phyloP scores from a whole-genome alignment of 2,888 invertebrate genomes.

The Mechanitis mazaeus region DNA sequence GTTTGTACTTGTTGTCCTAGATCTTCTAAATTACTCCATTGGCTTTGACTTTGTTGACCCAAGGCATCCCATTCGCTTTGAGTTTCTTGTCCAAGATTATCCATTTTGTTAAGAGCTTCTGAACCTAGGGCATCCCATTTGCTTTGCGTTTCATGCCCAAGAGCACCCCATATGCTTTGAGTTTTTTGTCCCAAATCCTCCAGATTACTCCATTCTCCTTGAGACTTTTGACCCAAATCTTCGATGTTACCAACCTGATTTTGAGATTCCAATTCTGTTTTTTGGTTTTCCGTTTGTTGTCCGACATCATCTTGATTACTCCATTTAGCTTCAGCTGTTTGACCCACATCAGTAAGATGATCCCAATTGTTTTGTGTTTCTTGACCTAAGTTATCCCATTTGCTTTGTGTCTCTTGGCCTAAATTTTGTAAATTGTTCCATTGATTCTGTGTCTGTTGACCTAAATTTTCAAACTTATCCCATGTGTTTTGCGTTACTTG shows the following conservation, averaged over 20 bases:
- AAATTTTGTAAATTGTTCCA: slow-evolving; percentile 38
- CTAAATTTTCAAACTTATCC: slow-evolving; percentile 36
- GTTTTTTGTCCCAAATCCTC: slow-evolving; percentile 34
- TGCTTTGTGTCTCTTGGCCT: slow-evolving; percentile 42
- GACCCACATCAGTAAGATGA: slow-evolving; percentile 29
- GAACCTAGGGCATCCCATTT: slow-evolving; percentile 11
- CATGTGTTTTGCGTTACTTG: slow-evolving; percentile 34
- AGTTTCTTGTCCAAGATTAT: slow-evolving; percentile 34
- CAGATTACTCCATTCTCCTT: slow-evolving; percentile 26
- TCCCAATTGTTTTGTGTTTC: slow-evolving; percentile 38
- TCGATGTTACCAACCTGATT: slow-evolving; percentile 25
- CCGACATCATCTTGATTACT: slow-evolving; percentile 30
- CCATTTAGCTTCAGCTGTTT: slow-evolving; percentile 35
- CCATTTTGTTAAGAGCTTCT: slow-evolving; percentile 12
- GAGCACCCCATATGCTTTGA: slow-evolving; percentile 26
- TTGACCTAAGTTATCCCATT: slow-evolving; percentile 35
- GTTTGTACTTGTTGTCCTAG: slow-evolving; percentile 36
- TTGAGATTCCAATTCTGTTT: slow-evolving; percentile 34
- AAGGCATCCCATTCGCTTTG: slow-evolving; percentile 28
- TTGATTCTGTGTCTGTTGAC: slow-evolving; percentile 38
- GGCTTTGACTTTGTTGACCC: slow-evolving; percentile 25
- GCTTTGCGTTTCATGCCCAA: slow-evolving; percentile 35
- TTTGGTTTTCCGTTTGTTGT: slow-evolving; percentile 36
- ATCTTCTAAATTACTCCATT: not conserved
- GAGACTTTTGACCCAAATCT: slow-evolving; percentile 35